A percentile compares a stretch with the other conserved stretches of the same genome.
Conservation (phyloP, 2,888 invertebrate species). For the Lycaena phlaeas region DNA sequence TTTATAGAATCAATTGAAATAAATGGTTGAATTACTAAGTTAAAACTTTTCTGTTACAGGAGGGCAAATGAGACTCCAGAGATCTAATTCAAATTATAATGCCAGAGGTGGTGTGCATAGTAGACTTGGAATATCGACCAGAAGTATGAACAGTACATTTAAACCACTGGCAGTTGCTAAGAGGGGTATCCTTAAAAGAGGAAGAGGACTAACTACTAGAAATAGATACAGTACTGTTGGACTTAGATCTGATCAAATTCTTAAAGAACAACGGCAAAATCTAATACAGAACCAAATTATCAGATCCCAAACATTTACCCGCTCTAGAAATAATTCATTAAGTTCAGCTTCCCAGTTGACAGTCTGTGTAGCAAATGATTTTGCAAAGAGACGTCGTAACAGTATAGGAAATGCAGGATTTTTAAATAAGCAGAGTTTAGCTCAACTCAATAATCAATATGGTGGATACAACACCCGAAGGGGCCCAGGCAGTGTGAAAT, state of each 20-base stretch:
- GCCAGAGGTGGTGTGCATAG: slow-evolving; percentile 41
- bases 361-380: slow-evolving; percentile 63
- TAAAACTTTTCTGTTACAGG: slow-evolving; percentile 35
- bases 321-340: slow-evolving; percentile 57
- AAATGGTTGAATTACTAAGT: too few species aligned
- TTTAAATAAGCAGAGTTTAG: slow-evolving; percentile 49
- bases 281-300: slow-evolving; percentile 44
- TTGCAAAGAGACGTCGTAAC: slow-evolving; percentile 50
- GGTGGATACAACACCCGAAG: slow-evolving; percentile 43
- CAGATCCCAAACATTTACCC: slow-evolving; percentile 58
- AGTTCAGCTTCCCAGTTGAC: slow-evolving; percentile 50
- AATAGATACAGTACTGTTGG: slow-evolving; percentile 56
- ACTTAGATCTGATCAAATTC: slow-evolving; percentile 60
- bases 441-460: slow-evolving; percentile 49
- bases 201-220: slow-evolving; percentile 45
- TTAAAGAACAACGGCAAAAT: slow-evolving; percentile 47
- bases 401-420: slow-evolving; percentile 54
- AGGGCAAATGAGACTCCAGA: slow-evolving; percentile 35
- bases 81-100: slow-evolving; percentile 48
- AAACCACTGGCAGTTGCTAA: slow-evolving; percentile 53
- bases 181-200: slow-evolving; percentile 57
- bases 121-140: slow-evolving; percentile 48
- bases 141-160: slow-evolving; percentile 33
- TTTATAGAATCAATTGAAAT: too few species aligned
- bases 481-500: slow-evolving; percentile 58